Conservation (phyloP, 2,797 vertebrate genomes). For the Scleropages formosus region DNA sequence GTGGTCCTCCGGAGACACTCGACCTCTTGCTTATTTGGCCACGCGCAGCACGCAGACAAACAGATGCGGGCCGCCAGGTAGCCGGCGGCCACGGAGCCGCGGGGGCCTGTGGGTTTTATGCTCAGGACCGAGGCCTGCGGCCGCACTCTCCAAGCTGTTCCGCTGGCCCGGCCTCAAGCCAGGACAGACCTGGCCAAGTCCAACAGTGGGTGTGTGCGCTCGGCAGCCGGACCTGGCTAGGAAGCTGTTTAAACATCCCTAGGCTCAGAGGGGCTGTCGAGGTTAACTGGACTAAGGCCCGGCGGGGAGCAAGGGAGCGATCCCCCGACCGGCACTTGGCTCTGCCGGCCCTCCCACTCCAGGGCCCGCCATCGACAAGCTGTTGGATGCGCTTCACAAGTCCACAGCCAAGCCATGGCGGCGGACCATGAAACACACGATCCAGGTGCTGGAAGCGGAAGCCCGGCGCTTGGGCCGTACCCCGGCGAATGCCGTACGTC, state of each 20-base stretch:
- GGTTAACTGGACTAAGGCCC: conserved; percentile 61
- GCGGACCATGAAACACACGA: background rate
- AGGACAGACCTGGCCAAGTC: conserved; percentile 44
- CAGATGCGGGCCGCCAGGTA: background rate
- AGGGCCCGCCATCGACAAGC: conserved; percentile 58
- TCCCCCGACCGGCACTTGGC: conserved; percentile 38
- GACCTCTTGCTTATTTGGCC: background rate
- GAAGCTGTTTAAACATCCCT: conserved; percentile 63
- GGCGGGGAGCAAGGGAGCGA: conserved; percentile 31
- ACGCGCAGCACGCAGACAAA: conserved; percentile 45
- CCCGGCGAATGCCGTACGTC: background rate
- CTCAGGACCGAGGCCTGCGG: conserved; percentile 22
- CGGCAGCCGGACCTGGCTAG: conserved; percentile 35
- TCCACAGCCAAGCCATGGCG: conserved; percentile 23
- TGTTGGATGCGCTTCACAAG: conserved; percentile 37
- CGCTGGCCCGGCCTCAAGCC: conserved; percentile 41
- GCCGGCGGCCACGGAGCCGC: background rate
- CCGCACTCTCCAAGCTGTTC: conserved; percentile 48
- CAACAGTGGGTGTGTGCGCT: conserved; percentile 37
- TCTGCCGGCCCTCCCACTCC: conserved; percentile 47
- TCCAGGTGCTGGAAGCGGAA: background rate
- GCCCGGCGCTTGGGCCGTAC: background rate
- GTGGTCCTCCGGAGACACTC: no score
- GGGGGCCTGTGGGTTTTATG: background rate
- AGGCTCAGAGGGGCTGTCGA: conserved; percentile 48